These are phyloP conservation scores for Periophthalmus magnuspinnatus DNA, from an alignment of 2,797 vertebrate species.

Conservation along the genomic window DNA sequence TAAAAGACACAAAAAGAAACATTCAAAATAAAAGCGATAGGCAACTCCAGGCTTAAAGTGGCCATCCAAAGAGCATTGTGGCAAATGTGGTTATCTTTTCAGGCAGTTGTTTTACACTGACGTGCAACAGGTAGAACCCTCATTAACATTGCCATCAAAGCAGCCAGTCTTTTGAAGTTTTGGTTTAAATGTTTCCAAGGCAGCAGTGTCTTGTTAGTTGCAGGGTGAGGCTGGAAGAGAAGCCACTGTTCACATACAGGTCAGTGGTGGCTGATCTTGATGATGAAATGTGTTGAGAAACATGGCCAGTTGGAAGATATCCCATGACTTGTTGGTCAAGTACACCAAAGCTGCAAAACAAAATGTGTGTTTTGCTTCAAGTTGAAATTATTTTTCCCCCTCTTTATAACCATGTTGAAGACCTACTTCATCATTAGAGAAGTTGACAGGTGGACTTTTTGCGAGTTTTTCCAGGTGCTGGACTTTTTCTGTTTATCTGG, in stretches of 20 bases:
- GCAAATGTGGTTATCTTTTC: constrained; percentile 49
- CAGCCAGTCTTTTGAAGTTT: constrained; percentile 54
- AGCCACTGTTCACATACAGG: constrained; percentile 46
- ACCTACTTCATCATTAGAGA: constrained; percentile 82
- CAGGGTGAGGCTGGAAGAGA: constrained; percentile 26
- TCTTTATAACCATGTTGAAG: not conserved
- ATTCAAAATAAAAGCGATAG: constrained; percentile 42
- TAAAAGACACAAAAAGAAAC: constrained; percentile 31
- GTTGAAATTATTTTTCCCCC: not conserved
- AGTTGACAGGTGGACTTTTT: constrained; percentile 93
- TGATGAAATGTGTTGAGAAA: constrained; percentile 62
- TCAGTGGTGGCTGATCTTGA: constrained; percentile 50
- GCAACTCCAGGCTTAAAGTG: constrained; percentile 36
- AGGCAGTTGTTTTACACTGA: constrained; percentile 39
- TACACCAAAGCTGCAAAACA: constrained; percentile 48
- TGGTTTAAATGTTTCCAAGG: constrained; percentile 62
- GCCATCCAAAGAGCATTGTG: constrained; percentile 63
- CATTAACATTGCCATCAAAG: constrained; percentile 25
- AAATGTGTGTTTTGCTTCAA: not conserved
- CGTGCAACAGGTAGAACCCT: constrained; percentile 36
- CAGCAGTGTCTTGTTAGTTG: constrained; percentile 55
- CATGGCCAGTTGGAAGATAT: constrained; percentile 69
- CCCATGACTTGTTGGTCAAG: constrained; percentile 63
- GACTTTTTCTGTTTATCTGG: constrained; percentile 99
- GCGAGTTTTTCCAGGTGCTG: constrained; percentile 85